A percentile compares a stretch with the other conserved stretches of the same genome.
phyloP scores from a whole-genome alignment of 2,797 vertebrate genomes.

The Platalea minor region DNA sequence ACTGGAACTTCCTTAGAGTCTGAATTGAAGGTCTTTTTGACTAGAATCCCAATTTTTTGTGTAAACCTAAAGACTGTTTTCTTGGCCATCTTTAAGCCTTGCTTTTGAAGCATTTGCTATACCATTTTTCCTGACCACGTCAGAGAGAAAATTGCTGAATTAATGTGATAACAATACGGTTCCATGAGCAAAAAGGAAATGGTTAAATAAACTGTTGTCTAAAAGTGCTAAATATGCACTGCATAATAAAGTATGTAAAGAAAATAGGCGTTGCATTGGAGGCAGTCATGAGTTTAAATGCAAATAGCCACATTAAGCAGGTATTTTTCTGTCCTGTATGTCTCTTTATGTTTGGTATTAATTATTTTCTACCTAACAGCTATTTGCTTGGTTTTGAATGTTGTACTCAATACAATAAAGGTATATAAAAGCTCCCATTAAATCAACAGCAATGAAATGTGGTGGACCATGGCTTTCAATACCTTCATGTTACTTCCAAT shows the following conservation, averaged over 20 bases:
- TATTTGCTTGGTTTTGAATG: background rate
- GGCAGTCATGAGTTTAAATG: background rate
- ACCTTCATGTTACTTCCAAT: background rate
- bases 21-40: background rate
- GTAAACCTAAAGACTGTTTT: background rate
- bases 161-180: rapidly evolving
- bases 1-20: background rate
- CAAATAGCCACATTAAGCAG: background rate
- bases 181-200: background rate
- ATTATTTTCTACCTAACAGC: background rate
- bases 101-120: background rate
- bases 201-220: background rate
- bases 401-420: background rate
- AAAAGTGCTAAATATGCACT: background rate
- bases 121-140: background rate
- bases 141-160: background rate
- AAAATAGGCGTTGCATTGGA: background rate
- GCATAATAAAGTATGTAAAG: background rate
- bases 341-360: background rate
- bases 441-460: background rate
- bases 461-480: background rate
- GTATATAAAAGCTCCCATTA: background rate
- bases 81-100: background rate
- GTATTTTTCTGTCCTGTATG: background rate
- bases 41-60: background rate